A percentile compares a stretch with the other conserved stretches of the same genome.
Conservation (phyloP, 2,797 vertebrate genomes). For the Microhierax caerulescens region DNA sequence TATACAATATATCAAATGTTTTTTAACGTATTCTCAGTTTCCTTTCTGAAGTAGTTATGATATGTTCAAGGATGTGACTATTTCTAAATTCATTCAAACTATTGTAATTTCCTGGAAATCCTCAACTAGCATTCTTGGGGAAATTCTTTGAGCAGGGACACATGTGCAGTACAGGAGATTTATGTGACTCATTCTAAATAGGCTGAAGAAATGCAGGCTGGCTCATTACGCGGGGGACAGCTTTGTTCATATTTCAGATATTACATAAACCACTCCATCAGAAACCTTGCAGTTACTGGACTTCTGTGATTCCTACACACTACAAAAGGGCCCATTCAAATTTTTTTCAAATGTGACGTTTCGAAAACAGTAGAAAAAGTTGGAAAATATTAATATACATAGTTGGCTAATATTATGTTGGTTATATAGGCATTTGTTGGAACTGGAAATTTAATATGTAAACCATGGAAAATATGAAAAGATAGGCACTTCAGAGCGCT, state of each 20-base stretch:
- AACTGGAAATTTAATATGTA: not conserved
- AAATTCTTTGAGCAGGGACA: constrained; percentile 61
- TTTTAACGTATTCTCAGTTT: not conserved
- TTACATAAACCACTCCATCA: not conserved
- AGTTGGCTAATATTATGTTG: not conserved
- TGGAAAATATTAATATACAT: not conserved
- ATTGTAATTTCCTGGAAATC: constrained; percentile 74
- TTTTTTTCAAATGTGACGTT: not conserved
- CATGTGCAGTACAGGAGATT: constrained; percentile 54
- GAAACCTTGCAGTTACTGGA: not conserved
- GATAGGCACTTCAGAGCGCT: not conserved
- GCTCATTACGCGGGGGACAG: constrained; percentile 15
- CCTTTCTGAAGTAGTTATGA: not conserved
- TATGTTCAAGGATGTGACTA: constrained; percentile 4
- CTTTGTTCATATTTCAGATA: constrained; percentile 35
- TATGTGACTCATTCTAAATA: constrained; percentile 46
- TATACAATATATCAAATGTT: not conserved
- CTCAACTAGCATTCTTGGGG: constrained; percentile 42
- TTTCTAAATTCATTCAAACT: constrained; percentile 61
- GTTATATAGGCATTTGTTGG: not conserved
- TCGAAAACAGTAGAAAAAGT: not conserved
- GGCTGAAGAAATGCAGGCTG: not conserved
- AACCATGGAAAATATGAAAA: not conserved
- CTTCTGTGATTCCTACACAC: not conserved
- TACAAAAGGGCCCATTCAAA: not conserved